Evolutionary conservation across 2,113 vertebrate genomes (phyloP).

Genomic region (Syrrhaptes paradoxus): DNA sequence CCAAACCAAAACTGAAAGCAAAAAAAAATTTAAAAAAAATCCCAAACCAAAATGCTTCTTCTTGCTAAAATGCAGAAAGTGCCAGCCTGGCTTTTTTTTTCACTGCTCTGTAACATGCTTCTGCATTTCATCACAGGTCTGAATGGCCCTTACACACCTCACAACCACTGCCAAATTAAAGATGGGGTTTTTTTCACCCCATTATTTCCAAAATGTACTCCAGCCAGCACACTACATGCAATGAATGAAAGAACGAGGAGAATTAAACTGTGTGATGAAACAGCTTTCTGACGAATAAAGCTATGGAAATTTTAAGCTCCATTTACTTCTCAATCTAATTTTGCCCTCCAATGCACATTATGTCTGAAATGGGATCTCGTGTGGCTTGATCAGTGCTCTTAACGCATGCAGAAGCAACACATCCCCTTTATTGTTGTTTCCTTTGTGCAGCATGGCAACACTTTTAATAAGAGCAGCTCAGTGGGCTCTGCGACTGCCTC

Average conservation of each 20-base stretch:
- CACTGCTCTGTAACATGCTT: not conserved
- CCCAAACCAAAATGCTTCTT: not conserved
- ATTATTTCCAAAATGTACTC: slow-evolving; percentile 69
- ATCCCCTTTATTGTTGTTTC: slow-evolving; percentile 71
- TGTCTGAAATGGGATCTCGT: slow-evolving; percentile 84
- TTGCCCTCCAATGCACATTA: slow-evolving; percentile 88
- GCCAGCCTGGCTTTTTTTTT: not conserved
- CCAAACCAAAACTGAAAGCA: not conserved
- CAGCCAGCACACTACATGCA: slow-evolving; percentile 47
- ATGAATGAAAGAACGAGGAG: slow-evolving; percentile 69
- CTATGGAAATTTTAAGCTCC: slow-evolving; percentile 87
- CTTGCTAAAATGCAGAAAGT: not conserved
- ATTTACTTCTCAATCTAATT: slow-evolving; percentile 90
- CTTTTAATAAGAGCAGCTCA: slow-evolving; percentile 72
- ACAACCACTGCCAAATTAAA: slow-evolving; percentile 50
- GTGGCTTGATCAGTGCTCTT: slow-evolving; percentile 79
- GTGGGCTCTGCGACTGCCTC: slow-evolving; percentile 55
- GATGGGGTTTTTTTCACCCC: slow-evolving; percentile 14
- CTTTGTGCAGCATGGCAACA: slow-evolving; percentile 56
- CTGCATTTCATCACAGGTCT: not conserved
- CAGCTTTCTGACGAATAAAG: slow-evolving; percentile 83
- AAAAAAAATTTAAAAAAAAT: not conserved
- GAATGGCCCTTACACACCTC: slow-evolving; percentile 13
- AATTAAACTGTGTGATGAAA: slow-evolving; percentile 82
- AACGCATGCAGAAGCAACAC: slow-evolving; percentile 76